Conservation (phyloP, 1,140 invertebrate species). For the Polypedilum vanderplanki region DNA sequence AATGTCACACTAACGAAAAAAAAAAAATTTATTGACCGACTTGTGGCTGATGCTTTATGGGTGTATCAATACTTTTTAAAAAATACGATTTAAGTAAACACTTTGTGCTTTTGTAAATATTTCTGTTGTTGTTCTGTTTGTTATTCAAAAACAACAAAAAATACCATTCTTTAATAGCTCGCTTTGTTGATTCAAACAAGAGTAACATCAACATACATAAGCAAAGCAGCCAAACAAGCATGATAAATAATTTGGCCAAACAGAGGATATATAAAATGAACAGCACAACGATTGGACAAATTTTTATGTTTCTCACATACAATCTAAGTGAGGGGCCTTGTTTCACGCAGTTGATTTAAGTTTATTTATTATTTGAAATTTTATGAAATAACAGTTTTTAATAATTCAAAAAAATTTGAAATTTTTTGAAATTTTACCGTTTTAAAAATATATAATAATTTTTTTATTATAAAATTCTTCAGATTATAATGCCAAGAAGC, state of each 20-base stretch:
- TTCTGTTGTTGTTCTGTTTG: background rate
- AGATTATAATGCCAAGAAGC: background rate
- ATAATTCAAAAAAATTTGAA: background rate
- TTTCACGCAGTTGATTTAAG: background rate
- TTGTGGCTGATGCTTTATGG: background rate
- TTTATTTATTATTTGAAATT: background rate
- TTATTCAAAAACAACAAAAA: background rate
- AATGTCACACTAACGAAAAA: conserved; percentile 21
- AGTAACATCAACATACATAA: background rate
- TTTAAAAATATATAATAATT: background rate
- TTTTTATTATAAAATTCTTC: background rate
- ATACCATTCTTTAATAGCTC: background rate
- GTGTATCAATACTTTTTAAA: background rate
- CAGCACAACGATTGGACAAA: conserved; percentile 22
- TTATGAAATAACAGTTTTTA: background rate
- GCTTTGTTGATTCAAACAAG: background rate
- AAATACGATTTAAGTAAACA: conserved; percentile 6
- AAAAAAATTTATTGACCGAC: background rate
- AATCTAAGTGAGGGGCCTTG: background rate
- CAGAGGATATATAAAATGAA: background rate
- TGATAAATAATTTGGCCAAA: background rate
- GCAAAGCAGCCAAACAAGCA: conserved; percentile 6
- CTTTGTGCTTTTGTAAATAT: background rate
- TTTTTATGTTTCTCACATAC: background rate
- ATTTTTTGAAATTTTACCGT: background rate